Conservation (phyloP, 2,797 vertebrate species). For the Clarias laeviceps region DNA sequence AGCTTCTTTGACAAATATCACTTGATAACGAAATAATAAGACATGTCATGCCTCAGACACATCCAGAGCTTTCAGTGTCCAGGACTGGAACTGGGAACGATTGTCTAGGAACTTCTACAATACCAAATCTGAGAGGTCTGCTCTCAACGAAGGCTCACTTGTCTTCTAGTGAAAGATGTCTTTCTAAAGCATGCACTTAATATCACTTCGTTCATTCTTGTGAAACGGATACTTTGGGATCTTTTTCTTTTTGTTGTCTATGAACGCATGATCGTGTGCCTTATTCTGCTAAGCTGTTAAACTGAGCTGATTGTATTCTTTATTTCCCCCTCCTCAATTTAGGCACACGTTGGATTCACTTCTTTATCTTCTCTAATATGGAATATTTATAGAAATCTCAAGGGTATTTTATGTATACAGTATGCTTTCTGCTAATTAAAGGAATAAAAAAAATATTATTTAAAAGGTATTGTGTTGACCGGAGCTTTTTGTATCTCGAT, state of each 20-base stretch:
- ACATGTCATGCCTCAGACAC: background rate
- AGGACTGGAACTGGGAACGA: conserved; percentile 55
- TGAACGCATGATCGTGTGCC: conserved; percentile 91
- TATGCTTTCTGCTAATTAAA: conserved; percentile 76
- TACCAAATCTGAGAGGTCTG: conserved; percentile 29
- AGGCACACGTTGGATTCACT: conserved; percentile 79
- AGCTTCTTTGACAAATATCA: background rate
- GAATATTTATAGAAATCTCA: conserved; percentile 82
- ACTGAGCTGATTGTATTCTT: conserved; percentile 44
- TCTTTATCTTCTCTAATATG: conserved; percentile 74
- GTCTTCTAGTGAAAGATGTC: conserved; percentile 40
- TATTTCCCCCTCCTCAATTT: conserved; percentile 57
- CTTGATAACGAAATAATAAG: background rate
- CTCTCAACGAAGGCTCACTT: conserved; percentile 40
- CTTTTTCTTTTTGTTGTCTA: conserved; percentile 58
- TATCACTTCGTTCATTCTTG: conserved; percentile 75
- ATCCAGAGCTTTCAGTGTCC: background rate
- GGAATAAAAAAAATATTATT: conserved; percentile 74
- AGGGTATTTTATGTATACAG: conserved; percentile 79
- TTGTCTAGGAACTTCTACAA: conserved; percentile 38
- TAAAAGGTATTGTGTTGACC: conserved; percentile 22
- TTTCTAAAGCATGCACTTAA: conserved; percentile 72
- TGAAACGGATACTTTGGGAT: conserved; percentile 76
- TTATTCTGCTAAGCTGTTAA: conserved; percentile 83
- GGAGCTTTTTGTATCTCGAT: background rate